These are phyloP conservation scores for Xenopus petersii DNA, from an alignment of 2,797 vertebrate species.

Conservation along the genomic window DNA sequence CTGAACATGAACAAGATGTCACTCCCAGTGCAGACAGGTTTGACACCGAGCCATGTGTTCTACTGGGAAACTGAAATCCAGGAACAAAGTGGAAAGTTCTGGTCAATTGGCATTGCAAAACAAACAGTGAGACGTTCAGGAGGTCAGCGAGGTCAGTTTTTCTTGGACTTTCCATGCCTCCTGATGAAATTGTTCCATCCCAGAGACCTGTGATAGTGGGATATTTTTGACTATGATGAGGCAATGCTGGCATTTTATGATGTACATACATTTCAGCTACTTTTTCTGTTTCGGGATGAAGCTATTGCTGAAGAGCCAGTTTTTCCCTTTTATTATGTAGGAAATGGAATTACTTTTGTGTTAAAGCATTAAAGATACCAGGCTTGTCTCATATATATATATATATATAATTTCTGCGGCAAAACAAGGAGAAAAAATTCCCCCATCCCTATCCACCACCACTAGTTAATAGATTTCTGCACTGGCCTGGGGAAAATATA, in stretches of 20 bases:
- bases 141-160: slow-evolving; percentile 24
- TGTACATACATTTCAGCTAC: slow-evolving; percentile 14
- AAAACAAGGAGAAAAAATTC: too few relatives aligned
- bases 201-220: background rate
- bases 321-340: slow-evolving; percentile 35
- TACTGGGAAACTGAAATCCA: slow-evolving; percentile 58
- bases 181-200: background rate
- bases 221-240: slow-evolving; percentile 17
- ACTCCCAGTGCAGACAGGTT: slow-evolving; percentile 48
- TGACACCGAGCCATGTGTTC: slow-evolving; percentile 55
- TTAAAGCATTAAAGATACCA: background rate
- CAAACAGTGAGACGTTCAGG: slow-evolving; percentile 17
- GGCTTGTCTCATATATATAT: background rate
- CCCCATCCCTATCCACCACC: too few relatives aligned
- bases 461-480: too few relatives aligned
- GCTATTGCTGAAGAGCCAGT: background rate
- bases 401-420: too few relatives aligned
- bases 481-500: too few relatives aligned
- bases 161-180: slow-evolving; percentile 12
- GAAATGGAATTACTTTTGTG: slow-evolving; percentile 27
- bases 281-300: background rate
- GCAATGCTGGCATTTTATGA: slow-evolving; percentile 25
- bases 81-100: slow-evolving; percentile 20
- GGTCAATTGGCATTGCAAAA: slow-evolving; percentile 33
- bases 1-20: slow-evolving; percentile 41